phyloP scores from a whole-genome alignment of 2,888 invertebrate genomes.

The Patella pellucida region DNA sequence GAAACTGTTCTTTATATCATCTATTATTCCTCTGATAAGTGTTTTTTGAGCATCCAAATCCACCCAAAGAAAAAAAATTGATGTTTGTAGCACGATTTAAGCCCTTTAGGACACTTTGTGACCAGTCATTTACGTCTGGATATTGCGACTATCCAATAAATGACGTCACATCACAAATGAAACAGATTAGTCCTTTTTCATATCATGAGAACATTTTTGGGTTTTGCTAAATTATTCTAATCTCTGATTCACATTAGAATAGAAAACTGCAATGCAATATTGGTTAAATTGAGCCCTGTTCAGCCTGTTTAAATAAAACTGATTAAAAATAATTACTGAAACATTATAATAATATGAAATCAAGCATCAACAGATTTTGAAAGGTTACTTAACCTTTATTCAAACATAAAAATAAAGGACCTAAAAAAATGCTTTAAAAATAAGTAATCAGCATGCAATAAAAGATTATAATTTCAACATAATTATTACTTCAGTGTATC shows the following conservation, averaged over 20 bases:
- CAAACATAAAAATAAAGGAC: conserved; percentile 1
- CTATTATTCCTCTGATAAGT: conserved; percentile 8
- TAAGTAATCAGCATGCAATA: conserved; percentile 5
- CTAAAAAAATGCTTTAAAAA: no score
- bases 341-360: conserved; percentile 8
- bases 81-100: neutral
- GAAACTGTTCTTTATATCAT: conserved; percentile 4
- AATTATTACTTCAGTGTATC: neutral
- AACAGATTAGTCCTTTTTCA: no score
- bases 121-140: no score
- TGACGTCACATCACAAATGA: no score
- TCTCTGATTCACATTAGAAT: neutral
- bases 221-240: neutral
- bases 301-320: neutral
- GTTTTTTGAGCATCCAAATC: conserved; percentile 2
- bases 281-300: conserved; percentile 1
- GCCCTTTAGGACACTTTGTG: neutral
- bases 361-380: conserved; percentile 1
- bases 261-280: neutral
- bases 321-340: conserved; percentile 9
- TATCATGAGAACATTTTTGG: neutral
- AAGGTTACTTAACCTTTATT: conserved; percentile 11
- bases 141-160: no score
- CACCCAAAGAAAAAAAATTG: neutral
- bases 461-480: conserved; percentile 1